phyloP scores from a whole-genome alignment of 2,113 vertebrate species.

The Ageneiosus marmoratus region DNA sequence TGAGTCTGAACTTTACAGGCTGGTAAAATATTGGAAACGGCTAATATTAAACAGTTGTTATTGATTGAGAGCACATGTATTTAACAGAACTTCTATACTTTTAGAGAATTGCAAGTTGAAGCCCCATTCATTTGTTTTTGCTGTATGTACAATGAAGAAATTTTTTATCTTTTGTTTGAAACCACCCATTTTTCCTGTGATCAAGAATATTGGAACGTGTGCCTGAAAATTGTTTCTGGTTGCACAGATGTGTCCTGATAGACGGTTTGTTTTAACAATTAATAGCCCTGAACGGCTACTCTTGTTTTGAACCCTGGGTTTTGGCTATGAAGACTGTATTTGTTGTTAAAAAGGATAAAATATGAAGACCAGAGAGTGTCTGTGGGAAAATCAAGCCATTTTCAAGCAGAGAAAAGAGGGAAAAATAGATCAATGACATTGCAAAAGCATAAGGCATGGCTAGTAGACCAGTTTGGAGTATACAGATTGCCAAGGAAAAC shows the following conservation, averaged over 20 bases:
- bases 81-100: not conserved
- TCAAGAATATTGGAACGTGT: not conserved
- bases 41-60: conserved; percentile 6
- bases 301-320: not conserved
- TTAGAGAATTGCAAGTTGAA: not conserved
- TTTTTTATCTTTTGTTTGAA: not conserved
- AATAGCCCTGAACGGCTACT: not conserved
- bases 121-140: not conserved
- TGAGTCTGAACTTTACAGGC: not conserved
- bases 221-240: not conserved
- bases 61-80: conserved; percentile 21
- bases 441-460: not conserved
- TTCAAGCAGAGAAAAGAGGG: not conserved
- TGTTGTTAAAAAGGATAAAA: not conserved
- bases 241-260: not conserved
- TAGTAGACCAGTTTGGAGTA: too few species aligned
- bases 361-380: not conserved
- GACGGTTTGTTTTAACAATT: not conserved
- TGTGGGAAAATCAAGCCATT: not conserved
- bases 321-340: not conserved
- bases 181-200: not conserved
- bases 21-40: conserved; percentile 17
- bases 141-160: not conserved
- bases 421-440: not conserved
- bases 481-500: too few species aligned